Base-by-base conservation (phyloP, 2,113 vertebrate species). In the Pipa parva region DNA sequence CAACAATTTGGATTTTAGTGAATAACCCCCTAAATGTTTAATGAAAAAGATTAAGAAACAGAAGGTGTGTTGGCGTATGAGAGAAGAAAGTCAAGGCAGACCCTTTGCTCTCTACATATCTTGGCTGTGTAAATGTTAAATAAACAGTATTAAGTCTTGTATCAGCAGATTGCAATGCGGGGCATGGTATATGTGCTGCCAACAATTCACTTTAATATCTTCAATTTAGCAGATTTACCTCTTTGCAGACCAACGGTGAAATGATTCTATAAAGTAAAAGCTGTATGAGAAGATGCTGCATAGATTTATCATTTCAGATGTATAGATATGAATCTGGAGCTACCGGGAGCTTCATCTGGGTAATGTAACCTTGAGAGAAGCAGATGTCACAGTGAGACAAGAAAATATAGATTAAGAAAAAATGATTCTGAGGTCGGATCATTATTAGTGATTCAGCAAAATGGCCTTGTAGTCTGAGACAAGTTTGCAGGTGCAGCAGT, bases 321-420 rank as follows among this genome's bases (percentile, higher is more conserved):
- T 69, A 69, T 61, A 69, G 66, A 69, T 69, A 69, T 59, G 75
- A 74, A 79, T 80, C 70, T 74, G 67, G 72, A 75, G 72, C 48
- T 63, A 63, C 65, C 73, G 75, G 63, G 76, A 25, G 7, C 45
- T 78, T 29, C 64, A 68, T 68, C 59, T 68, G 59, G 66, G 48
- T 60, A 69, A 69, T 69, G 66, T 69, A 69, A 69, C 66, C 66
- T 69, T 69, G 57, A 69, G 37, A 28, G 50, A 68, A 59, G 56
- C 57, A 61, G 66, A 69, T 69, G 58, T 42, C 48, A 42, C 66
- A 54, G 28, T 54, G 48, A 61, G 65, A 69, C 25, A 61, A 61
- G 66, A 69, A 69, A 61, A 69, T 69, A 69, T 60, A 61, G 48
- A 69, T 50, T 49, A 22, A 1, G 18, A 11, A 11, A 15, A 49